Evolutionary conservation across 2,113 vertebrate genomes (phyloP), one percentile per base, ranked within the genome.

Genomic region (Ochotona princeps): DNA sequence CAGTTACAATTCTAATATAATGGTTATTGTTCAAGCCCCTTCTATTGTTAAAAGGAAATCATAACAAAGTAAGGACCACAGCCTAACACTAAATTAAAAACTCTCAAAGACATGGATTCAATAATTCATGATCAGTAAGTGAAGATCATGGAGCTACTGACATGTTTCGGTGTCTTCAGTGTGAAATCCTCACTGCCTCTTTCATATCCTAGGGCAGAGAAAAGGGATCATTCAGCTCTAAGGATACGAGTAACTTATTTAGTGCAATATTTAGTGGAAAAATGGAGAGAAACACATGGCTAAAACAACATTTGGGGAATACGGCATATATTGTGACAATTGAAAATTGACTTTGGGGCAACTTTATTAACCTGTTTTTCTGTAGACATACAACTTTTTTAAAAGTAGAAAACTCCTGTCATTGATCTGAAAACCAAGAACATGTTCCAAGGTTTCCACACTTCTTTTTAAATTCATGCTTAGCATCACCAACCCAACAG

Each of bases 21-120:
- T 57, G 13, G 18, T 57, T 57, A 57, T 57, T 57, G 54, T 57
- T 57, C 18, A 14, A 57, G 54, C 54, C 18, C 18, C 54, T 57
- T n/a, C 28, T 49, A 14, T 83, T 81, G 87, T 49, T 91, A 83
- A 87, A 79, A 65, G 75, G 32, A 90, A 70, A 75, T 32, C 0
- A 2, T 35, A n/a, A 65, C 13, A 67, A 60, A 86, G 21, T 21
- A 25, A 73, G 67, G 72, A 26, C 47, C 32, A 15, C 0, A 0
- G 70, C 60, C 44, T 28, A 78, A 90, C 23, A 7, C 26, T 38
- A 87, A 51, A 84, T 82, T 85, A 90, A 87, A 88, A 86, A 28
- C 80, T 86, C 44, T 93, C 79, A 85, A 93, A 85, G 92, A 91
- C 75, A 25, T 13, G 11, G 9, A 63, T 20, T 92, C 54, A 61